phyloP scores from a whole-genome alignment of 2,888 invertebrate genomes.

The Amphipoea lucens region DNA sequence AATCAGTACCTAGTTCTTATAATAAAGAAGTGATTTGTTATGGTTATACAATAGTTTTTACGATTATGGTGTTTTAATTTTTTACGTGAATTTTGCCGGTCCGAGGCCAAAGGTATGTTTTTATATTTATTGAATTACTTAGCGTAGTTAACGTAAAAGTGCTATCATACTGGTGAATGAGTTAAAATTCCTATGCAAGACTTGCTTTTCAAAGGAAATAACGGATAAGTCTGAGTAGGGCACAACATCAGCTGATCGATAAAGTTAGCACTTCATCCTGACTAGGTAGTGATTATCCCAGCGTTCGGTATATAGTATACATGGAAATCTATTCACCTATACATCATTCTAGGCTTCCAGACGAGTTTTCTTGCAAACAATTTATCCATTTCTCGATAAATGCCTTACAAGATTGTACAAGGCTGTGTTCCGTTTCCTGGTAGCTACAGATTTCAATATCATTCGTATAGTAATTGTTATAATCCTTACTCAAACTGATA shows the following conservation, averaged over 20 bases:
- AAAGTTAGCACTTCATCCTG: constrained; percentile 29
- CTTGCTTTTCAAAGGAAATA: neutral
- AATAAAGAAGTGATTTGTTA: constrained; percentile 44
- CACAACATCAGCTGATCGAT: constrained; percentile 57
- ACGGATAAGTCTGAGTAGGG: neutral
- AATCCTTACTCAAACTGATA: neutral
- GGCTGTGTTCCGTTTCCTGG: neutral
- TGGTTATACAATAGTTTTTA: constrained; percentile 42
- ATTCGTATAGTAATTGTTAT: neutral
- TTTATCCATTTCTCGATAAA: neutral
- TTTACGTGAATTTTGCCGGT: constrained; percentile 53
- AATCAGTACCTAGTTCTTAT: constrained; percentile 22
- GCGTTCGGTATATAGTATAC: neutral
- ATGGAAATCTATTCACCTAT: neutral
- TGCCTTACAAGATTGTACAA: constrained; percentile 6
- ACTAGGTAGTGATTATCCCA: neutral
- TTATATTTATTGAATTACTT: constrained; percentile 45
- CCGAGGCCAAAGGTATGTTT: constrained; percentile 50
- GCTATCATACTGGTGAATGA: neutral
- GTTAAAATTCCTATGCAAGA: neutral
- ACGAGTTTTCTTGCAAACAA: neutral
- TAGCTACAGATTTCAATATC: constrained; percentile 1
- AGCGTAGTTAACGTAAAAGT: constrained; percentile 13
- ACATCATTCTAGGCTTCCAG: neutral
- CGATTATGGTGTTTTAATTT: constrained; percentile 54